Base-by-base conservation (phyloP, 2,113 vertebrate species). In the Etheostoma spectabile region DNA sequence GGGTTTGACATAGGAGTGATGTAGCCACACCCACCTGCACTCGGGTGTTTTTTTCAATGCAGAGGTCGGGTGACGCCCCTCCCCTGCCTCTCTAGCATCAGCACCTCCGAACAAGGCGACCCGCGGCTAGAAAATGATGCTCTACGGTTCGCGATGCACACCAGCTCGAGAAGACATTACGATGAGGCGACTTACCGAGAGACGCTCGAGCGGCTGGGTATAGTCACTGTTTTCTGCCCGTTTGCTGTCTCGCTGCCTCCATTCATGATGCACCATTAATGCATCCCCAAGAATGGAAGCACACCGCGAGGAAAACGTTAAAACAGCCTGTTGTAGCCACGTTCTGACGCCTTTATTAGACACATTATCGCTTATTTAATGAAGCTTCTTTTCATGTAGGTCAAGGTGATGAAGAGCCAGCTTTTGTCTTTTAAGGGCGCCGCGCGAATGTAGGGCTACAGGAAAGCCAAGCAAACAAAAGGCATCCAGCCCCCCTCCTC, bases 41-140 rank as follows among this genome's bases (percentile, higher is more conserved):
- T 84, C n/a, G n/a, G n/a, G n/a, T 89, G 70, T 80, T 86, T 71
- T 78, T 88, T 82, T 83, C 74, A 85, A 82, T 76, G 86, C 90
- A 90, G 87, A 74, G 88, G 77, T 89, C 92, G 87, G 92, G 86
- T 90, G 93, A 92, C 91, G 91, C 91, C 93, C 88, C 92, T 86
- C 93, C 89, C 88, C 86, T 87, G 79, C 73, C 86, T 84, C 85
- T 71, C 82, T 91, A 93, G 89, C 94, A 94, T 95, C 95, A 95
- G 94, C 94, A 95, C 92, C 93, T 85, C 86, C 64, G 89, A 94
- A 89, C 90, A 86, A 59, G 80, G 83, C 89, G 91, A 89, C 85
- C 83, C 60, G 71, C 83, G 65, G 83, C 79, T 52, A 51, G 63
- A 71, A 61, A 42, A 91, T 61, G 88, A 92, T 92, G 89, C 85